Base-by-base conservation (phyloP, 2,113 vertebrate genomes). In the Ifrita kowaldi region DNA sequence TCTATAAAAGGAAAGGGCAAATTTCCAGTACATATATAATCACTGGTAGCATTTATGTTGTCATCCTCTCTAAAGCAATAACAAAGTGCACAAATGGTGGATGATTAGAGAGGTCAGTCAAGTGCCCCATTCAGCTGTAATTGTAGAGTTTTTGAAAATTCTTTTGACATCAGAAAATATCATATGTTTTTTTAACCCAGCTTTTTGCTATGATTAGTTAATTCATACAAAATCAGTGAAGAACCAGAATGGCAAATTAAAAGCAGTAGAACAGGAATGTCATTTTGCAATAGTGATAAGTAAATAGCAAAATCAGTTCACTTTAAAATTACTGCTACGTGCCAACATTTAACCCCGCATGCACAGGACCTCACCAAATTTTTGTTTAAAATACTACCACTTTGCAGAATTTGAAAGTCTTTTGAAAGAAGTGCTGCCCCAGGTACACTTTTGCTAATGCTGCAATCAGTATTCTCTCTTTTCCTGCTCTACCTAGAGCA, bases 91-190 rank as follows among this genome's bases (percentile, higher is more conserved):
- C 85, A 96, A 96, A 96, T 96, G 96, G 88, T 84, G 86, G 85
- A 86, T 96, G 95, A 96, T 97, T 94, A 94, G 90, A 81, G 86
- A 96, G 96, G 96, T 97, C 96, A 97, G 65, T 79, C 69, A 94
- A 96, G 90, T 95, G 92, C 77, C 84, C 90, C 53, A 82, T 95
- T 96, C 92, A 95, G 90, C 92, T 89, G 65, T 95, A 96, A 95
- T 96, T 96, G 95, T 93, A 84, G 95, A 94, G 62, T 90, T 96
- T 94, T 95, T 37, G 81, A 94, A 96, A 95, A 93, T 87, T 89
- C 90, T 90, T 96, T 93, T 93, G 83, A 94, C 90, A 95, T 89
- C 86, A 84, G 88, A 93, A 96, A 96, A 95, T 81, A 96, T 81
- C 86, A 23, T 94, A 62, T 55, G 67, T 35, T 96, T 96, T 97